Evolutionary conservation across 2,888 invertebrate genomes (phyloP), one percentile per base, ranked within the genome.

Genomic region (Drosophila silvestris): DNA sequence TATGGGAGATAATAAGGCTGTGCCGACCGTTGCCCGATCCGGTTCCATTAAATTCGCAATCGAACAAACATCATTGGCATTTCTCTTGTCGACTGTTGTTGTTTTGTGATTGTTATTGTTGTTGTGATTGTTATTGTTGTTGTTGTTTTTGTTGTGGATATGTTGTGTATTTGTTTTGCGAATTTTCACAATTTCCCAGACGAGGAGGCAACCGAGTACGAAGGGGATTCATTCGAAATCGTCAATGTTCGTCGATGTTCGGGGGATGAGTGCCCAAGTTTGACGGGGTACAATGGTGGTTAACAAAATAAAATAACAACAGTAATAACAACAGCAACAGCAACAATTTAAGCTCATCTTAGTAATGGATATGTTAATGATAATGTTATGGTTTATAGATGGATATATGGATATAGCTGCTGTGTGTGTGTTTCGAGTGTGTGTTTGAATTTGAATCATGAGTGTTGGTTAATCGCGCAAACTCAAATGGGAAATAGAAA

Each of bases 1-100:
- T 61, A 64, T 62, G 57, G 78, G 44, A 19, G 79, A 71, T 74
- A 82, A 70, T 81, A 82, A 69, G 76, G 69, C 65, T 28, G 72
- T 33, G 39, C 22, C 39, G 37, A 39, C 44, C 28, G 69, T 33
- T 56, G 61, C 79, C 79, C 70, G 69, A 79, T 82, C 80, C 83
- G 87, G 83, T 77, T 90, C 91, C 91, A 89, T 90, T 90, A 92
- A 91, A 89, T 91, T 91, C 78, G 76, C 86, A 87, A 90, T 81
- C 68, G 85, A 75, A 79, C 89, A 88, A 83, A 92, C 87, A 90
- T 92, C 88, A 77, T 93, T 93, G 79, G 92, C 93, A 88, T 92
- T 93, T 89, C 89, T 83, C 86, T 92, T 91, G 85, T 91, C 89
- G 79, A 87, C 90, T 91, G 62, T 63, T 61, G 26, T 65, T 57